phyloP scores from a whole-genome alignment of 1,140 invertebrate genomes.

The Aradophagus sp. region DNA sequence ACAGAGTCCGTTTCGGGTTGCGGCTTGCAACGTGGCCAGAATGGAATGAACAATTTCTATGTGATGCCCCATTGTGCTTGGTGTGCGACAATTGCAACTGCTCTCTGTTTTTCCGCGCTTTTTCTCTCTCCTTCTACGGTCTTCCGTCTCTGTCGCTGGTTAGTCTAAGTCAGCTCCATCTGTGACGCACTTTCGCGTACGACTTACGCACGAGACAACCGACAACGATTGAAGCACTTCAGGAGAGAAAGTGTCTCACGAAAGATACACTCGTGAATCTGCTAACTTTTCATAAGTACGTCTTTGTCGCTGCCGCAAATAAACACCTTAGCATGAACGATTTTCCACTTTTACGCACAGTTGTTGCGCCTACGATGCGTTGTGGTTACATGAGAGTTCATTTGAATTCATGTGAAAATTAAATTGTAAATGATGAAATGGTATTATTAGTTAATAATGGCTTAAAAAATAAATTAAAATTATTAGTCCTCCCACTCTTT shows the following conservation, averaged over 20 bases:
- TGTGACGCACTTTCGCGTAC: slow-evolving; percentile 19
- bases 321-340: slow-evolving; percentile 21
- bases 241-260: slow-evolving; percentile 35
- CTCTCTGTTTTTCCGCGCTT: slow-evolving; percentile 28
- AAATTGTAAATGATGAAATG: too few species aligned
- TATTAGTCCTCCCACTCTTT: too few species aligned
- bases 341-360: slow-evolving; percentile 26
- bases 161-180: not conserved
- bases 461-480: too few species aligned
- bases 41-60: slow-evolving; percentile 63
- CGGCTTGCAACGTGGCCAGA: slow-evolving; percentile 63
- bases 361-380: too few species aligned
- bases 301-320: slow-evolving; percentile 33
- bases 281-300: slow-evolving; percentile 40
- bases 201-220: slow-evolving; percentile 34
- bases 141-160: slow-evolving; percentile 1
- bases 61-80: slow-evolving; percentile 49
- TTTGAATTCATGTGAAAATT: too few species aligned
- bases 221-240: slow-evolving; percentile 23
- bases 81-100: slow-evolving; percentile 54
- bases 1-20: slow-evolving; percentile 32
- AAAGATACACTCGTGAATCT: slow-evolving; percentile 44
- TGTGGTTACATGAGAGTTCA: too few species aligned
- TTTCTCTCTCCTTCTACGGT: slow-evolving; percentile 6
- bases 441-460: too few species aligned